phyloP scores from a whole-genome alignment of 2,888 invertebrate genomes.

The Heliconius charithonia region DNA sequence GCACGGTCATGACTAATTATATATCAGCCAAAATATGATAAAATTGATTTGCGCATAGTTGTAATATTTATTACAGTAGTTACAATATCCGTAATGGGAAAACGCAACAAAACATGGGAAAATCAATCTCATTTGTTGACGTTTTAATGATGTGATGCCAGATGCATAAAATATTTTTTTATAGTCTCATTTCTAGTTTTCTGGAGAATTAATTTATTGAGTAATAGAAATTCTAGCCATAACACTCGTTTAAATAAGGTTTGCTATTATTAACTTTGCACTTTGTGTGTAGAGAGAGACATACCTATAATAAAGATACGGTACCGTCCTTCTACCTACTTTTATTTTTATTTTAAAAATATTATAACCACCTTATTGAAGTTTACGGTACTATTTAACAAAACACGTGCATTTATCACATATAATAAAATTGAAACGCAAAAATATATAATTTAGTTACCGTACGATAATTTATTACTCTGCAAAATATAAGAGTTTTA shows the following conservation, averaged over 20 bases:
- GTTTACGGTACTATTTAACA: neutral
- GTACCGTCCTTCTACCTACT: neutral
- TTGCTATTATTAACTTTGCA: neutral
- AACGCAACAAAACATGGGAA: constrained; percentile 56
- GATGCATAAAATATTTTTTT: neutral
- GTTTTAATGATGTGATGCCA: constrained; percentile 34
- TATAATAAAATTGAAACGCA: no score
- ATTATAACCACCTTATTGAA: neutral
- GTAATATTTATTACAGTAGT: constrained; percentile 42
- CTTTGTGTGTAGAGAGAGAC: neutral
- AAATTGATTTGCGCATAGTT: constrained; percentile 54
- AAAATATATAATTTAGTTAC: no score
- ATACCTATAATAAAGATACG: neutral
- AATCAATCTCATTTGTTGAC: constrained; percentile 60
- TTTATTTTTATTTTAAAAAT: neutral
- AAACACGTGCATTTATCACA: no score
- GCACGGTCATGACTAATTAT: constrained; percentile 69
- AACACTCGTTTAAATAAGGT: neutral
- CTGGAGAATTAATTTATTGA: neutral
- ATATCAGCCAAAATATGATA: constrained; percentile 51
- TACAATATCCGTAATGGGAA: constrained; percentile 54
- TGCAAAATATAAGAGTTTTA: no score
- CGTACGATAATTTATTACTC: no score
- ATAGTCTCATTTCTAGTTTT: neutral
- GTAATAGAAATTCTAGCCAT: neutral